Evolutionary conservation across 1,140 invertebrate species (phyloP), one percentile per base, ranked within the genome.

Genomic region (Pogonognathellus flavescens): DNA sequence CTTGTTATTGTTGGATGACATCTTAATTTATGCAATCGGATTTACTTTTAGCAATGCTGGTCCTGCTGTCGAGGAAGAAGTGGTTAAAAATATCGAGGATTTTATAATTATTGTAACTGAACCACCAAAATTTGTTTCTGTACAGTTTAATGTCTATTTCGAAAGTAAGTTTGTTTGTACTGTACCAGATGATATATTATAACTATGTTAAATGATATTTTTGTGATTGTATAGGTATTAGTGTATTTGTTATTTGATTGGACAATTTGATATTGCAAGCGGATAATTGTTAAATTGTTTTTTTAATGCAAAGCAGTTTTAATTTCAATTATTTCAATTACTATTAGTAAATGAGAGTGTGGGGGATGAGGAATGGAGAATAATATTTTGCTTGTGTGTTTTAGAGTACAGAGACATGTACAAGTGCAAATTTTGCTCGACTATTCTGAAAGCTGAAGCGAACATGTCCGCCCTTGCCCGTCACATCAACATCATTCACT

Each of bases 321-420:
- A n/a, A n/a, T n/a, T n/a, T n/a, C n/a, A n/a, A n/a, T n/a, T n/a
- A n/a, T n/a, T n/a, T n/a, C n/a, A n/a, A n/a, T n/a, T n/a, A n/a
- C n/a, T n/a, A n/a, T n/a, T n/a, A 25, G 5, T 66, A 11, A 11
- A 55, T 55, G 53, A 55, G n/a, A n/a, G n/a, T n/a, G n/a, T n/a
- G n/a, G n/a, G n/a, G n/a, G n/a, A n/a, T n/a, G n/a, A n/a, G n/a
- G n/a, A n/a, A n/a, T n/a, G n/a, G n/a, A n/a, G n/a, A 55, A 55
- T 55, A 14, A 55, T 14, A 14, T 55, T 14, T 11, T 55, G 11
- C 1, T 11, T 66, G 22, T 22, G 3, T 66, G 7, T 72, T 72
- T 7, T n/a, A 72, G 66, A 49, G n/a, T 72, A 72, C 66, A 14
- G 16, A 72, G 66, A 72, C 31, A 72, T 72, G 66, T 49, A 72